phyloP scores from a whole-genome alignment of 2,888 invertebrate species.

The Cyclophora albipunctata region DNA sequence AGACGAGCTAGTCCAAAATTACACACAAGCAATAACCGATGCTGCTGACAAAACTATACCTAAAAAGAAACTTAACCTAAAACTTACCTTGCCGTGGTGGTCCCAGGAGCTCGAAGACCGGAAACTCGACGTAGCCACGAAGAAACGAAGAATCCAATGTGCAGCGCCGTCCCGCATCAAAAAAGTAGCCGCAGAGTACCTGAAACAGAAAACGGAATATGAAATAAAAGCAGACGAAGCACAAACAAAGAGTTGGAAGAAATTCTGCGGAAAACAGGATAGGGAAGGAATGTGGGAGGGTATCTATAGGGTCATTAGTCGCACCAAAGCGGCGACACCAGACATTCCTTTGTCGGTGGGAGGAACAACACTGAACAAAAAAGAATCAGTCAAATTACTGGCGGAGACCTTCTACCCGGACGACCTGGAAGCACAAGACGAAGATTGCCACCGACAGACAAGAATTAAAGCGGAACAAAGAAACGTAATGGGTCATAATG shows the following conservation, averaged over 20 bases:
- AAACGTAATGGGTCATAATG: neutral
- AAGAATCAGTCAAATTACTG: neutral
- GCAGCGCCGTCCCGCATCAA: too few species aligned
- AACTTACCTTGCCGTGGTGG: constrained; percentile 4
- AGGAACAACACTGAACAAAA: neutral
- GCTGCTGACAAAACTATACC: neutral
- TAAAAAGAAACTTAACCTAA: neutral
- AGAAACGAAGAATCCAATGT: constrained; percentile 1
- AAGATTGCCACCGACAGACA: neutral
- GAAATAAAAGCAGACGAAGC: constrained; percentile 2
- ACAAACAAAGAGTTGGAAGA: constrained; percentile 6
- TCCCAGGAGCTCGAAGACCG: constrained; percentile 2
- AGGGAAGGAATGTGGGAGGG: constrained; percentile 15
- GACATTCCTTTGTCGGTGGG: neutral
- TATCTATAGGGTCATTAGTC: constrained; percentile 8
- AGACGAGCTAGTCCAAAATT: too few species aligned
- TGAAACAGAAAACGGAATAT: neutral
- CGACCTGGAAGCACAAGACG: neutral
- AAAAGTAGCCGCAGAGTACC: too few species aligned
- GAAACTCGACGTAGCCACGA: neutral
- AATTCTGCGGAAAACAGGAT: constrained; percentile 11
- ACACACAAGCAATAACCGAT: neutral
- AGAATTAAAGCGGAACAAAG: neutral
- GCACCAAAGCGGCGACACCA: neutral
- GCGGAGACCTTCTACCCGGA: constrained; percentile 1